Evolutionary conservation across 2,888 invertebrate genomes (phyloP).

Genomic region (Dorcus hopei): DNA sequence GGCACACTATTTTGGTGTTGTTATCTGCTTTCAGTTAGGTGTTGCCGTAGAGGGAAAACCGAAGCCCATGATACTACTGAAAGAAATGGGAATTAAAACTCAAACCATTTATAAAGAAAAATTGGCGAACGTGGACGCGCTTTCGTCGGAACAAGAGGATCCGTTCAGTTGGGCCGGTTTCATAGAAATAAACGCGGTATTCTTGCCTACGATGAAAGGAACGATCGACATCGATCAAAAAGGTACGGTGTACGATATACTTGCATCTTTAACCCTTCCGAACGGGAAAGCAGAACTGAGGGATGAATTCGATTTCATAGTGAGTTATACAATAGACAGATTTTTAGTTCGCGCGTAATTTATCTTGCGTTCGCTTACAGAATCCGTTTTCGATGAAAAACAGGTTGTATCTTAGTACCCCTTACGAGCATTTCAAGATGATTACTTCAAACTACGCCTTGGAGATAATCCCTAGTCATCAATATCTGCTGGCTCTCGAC

Average conservation of each 20-base stretch:
- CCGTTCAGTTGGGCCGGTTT: conserved; percentile 56
- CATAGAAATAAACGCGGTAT: conserved; percentile 56
- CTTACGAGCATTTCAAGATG: conserved; percentile 51
- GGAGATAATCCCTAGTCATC: conserved; percentile 47
- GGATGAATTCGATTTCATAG: conserved; percentile 57
- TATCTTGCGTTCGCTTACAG: conserved; percentile 29
- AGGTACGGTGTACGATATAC: conserved; percentile 47
- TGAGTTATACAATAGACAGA: conserved; percentile 38
- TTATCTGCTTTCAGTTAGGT: conserved; percentile 43
- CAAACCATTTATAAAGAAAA: conserved; percentile 40
- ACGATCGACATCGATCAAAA: conserved; percentile 56
- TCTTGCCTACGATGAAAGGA: conserved; percentile 58
- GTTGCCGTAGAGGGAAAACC: conserved; percentile 44
- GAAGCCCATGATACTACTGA: conserved; percentile 42
- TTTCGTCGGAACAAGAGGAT: conserved; percentile 45
- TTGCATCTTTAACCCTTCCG: conserved; percentile 54
- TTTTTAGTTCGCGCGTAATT: conserved; percentile 5
- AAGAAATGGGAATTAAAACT: conserved; percentile 44
- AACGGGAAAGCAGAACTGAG: conserved; percentile 55
- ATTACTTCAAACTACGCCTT: conserved; percentile 54
- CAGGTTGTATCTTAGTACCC: conserved; percentile 55
- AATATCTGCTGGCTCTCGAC: conserved; percentile 51
- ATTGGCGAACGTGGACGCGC: conserved; percentile 12
- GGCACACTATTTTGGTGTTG: background rate
- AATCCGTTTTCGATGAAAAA: conserved; percentile 55